Evolutionary conservation across 2,113 vertebrate species (phyloP).

Genomic region (Leucopsar rothschildi): DNA sequence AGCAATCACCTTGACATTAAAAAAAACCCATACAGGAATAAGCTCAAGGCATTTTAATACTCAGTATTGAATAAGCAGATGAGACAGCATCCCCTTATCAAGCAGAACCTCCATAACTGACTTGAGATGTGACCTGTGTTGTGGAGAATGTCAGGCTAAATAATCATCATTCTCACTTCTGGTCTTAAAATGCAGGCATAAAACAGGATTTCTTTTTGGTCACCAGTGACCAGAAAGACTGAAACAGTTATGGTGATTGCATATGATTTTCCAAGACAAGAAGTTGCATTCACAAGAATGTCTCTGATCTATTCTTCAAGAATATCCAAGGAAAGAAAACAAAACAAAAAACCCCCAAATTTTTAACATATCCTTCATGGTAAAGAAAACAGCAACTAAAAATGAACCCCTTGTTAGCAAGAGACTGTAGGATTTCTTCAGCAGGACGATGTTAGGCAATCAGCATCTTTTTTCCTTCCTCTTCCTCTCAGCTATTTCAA

Average conservation of each 20-base stretch:
- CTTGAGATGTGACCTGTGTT: neutral
- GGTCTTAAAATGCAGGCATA: neutral
- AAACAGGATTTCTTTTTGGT: neutral
- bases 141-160: neutral
- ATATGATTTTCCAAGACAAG: neutral
- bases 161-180: neutral
- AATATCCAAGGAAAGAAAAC: neutral
- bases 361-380: neutral
- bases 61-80: neutral
- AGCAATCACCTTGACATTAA: neutral
- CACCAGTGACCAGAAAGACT: neutral
- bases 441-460: neutral
- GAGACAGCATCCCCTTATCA: neutral
- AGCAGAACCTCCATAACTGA: neutral
- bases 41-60: neutral
- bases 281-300: neutral
- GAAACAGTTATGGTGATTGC: neutral
- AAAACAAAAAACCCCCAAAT: neutral
- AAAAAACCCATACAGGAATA: neutral
- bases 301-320: neutral
- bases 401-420: neutral
- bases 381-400: neutral
- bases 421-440: neutral
- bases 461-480: neutral
- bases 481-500: constrained; percentile 8